phyloP scores from a whole-genome alignment of 2,888 invertebrate genomes.

The Xanthia togata region DNA sequence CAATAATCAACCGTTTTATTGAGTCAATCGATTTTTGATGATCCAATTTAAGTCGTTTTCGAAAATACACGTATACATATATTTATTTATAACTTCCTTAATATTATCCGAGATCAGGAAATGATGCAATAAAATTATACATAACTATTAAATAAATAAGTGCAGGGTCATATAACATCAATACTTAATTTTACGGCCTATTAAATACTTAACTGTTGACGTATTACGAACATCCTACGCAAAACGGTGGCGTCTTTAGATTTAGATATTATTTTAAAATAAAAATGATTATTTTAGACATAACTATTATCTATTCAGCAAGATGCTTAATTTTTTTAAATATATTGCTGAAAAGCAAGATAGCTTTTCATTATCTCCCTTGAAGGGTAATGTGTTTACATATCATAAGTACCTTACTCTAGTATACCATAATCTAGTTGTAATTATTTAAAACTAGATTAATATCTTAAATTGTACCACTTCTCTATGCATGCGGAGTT shows the following conservation, averaged over 20 bases:
- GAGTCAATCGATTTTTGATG: conserved; percentile 6
- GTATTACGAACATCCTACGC: conserved; percentile 23
- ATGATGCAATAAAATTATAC: background rate
- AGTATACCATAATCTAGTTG: no score
- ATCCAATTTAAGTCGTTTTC: conserved; percentile 7
- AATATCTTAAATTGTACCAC: no score
- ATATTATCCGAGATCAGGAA: conserved; percentile 13
- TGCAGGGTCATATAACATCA: conserved; percentile 26
- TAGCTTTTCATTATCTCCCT: no score
- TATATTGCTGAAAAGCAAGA: no score
- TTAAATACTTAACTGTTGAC: conserved; percentile 23
- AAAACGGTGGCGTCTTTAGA: background rate
- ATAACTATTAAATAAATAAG: conserved; percentile 29
- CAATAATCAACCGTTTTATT: background rate
- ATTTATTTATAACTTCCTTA: conserved; percentile 1
- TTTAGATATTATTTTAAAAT: no score
- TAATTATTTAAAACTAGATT: no score
- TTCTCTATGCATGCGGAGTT: no score
- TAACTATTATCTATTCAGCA: no score
- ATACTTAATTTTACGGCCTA: conserved; percentile 19
- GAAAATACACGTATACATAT: background rate
- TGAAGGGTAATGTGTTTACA: no score
- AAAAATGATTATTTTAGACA: no score
- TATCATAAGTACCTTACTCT: no score
- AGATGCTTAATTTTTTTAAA: no score